Conservation (phyloP, 2,888 invertebrate genomes). For the Torymus texanus region DNA sequence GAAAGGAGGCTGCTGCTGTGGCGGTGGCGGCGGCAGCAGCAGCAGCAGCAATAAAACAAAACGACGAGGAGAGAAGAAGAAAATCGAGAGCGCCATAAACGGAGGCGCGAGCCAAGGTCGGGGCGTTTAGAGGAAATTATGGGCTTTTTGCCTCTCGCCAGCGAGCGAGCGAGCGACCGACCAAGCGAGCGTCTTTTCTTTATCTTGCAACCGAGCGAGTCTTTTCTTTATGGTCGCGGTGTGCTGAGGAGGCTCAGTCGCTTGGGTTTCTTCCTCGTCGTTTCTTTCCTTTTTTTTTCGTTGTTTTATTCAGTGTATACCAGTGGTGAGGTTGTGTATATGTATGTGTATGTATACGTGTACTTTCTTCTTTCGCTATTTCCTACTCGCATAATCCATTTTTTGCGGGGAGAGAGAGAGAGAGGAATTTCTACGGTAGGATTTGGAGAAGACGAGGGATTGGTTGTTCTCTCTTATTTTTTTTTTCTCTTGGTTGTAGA, state of each 20-base stretch:
- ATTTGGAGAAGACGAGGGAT: constrained; percentile 12
- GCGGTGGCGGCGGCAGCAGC: background rate
- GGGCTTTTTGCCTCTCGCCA: constrained; percentile 58
- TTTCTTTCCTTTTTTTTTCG: constrained; percentile 25
- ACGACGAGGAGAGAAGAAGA: constrained; percentile 27
- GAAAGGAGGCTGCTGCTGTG: constrained; percentile 5
- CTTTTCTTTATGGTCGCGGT: too few species aligned
- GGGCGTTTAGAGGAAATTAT: constrained; percentile 68
- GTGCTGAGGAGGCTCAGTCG: too few species aligned
- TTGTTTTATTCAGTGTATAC: background rate
- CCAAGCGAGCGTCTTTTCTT: constrained; percentile 38
- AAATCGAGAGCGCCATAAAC: constrained; percentile 58
- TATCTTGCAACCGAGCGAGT: constrained; percentile 26
- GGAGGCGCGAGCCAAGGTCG: constrained; percentile 61
- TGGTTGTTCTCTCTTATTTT: background rate
- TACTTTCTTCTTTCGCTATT: constrained; percentile 1
- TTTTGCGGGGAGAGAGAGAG: background rate
- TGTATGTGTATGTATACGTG: background rate
- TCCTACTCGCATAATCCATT: constrained; percentile 19
- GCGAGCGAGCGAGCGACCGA: background rate
- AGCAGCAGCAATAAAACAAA: constrained; percentile 41
- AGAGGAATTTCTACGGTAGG: constrained; percentile 1
- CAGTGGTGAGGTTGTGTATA: too few species aligned
- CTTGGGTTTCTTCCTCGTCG: background rate
- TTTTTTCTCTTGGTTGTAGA: too few species aligned